phyloP scores from a whole-genome alignment of 2,888 invertebrate species.

The Hypomecis atomaria region DNA sequence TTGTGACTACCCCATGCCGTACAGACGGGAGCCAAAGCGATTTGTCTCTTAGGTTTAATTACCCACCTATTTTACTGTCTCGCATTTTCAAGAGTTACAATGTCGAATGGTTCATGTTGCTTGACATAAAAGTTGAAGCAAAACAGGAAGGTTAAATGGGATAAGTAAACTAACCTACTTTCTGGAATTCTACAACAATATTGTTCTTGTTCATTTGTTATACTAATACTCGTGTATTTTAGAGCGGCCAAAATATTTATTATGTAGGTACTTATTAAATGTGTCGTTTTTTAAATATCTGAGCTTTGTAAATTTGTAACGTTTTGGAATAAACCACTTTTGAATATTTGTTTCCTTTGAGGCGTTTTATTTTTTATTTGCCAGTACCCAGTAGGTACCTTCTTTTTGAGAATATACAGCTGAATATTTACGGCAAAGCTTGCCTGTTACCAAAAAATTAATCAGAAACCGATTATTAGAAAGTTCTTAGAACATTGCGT shows the following conservation, averaged over 20 bases:
- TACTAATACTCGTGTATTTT: not conserved
- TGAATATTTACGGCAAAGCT: constrained; percentile 20
- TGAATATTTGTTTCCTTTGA: no score
- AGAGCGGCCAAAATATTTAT: not conserved
- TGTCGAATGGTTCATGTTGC: constrained; percentile 24
- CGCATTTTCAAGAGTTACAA: constrained; percentile 31
- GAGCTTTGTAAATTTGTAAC: not conserved
- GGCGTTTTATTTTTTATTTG: not conserved
- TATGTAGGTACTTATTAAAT: not conserved
- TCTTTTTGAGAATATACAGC: constrained; percentile 22
- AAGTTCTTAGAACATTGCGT: not conserved
- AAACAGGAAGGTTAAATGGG: not conserved
- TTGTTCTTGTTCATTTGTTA: constrained; percentile 1
- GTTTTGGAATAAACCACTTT: no score
- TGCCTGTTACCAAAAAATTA: constrained; percentile 20
- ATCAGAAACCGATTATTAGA: constrained; percentile 10
- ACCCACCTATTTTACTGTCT: constrained; percentile 35
- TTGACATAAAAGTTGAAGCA: constrained; percentile 17
- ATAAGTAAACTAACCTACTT: constrained; percentile 9
- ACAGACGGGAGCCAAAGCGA: constrained; percentile 40
- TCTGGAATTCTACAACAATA: not conserved
- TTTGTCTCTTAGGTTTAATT: constrained; percentile 45
- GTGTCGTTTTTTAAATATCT: not conserved
- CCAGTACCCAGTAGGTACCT: constrained; percentile 15
- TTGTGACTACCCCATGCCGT: constrained; percentile 52